phyloP scores from a whole-genome alignment of 2,113 vertebrate species.

The Sturnus vulgaris region DNA sequence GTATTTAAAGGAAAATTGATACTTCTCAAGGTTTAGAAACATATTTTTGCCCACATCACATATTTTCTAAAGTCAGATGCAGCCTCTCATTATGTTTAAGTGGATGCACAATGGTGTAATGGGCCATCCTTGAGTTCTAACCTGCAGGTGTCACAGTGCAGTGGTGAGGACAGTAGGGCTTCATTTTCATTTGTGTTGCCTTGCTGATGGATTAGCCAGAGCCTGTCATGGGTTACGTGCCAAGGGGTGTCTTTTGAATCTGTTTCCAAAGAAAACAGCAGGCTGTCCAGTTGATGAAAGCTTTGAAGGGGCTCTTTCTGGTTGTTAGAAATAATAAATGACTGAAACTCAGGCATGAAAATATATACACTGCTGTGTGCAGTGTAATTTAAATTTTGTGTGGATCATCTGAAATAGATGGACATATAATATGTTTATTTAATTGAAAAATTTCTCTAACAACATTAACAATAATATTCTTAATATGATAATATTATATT shows the following conservation, averaged over 20 bases:
- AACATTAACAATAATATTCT: neutral
- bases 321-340: conserved; percentile 32
- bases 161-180: neutral
- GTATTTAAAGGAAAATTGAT: neutral
- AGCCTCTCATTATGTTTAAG: neutral
- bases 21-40: neutral
- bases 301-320: conserved; percentile 22
- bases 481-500: neutral
- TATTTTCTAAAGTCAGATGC: neutral
- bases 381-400: neutral
- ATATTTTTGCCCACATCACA: fast-evolving
- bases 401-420: neutral
- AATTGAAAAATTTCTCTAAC: neutral
- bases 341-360: conserved; percentile 14
- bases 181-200: conserved; percentile 28
- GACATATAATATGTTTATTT: neutral
- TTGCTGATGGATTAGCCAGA: conserved; percentile 39
- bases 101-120: neutral
- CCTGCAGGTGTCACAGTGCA: neutral
- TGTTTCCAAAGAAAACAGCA: conserved; percentile 59
- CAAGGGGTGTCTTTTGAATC: conserved; percentile 52
- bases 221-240: neutral
- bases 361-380: neutral
- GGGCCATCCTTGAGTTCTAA: neutral
- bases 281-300: conserved; percentile 17